Base-by-base conservation (phyloP, 2,113 vertebrate genomes). In the Mus spicilegus region DNA sequence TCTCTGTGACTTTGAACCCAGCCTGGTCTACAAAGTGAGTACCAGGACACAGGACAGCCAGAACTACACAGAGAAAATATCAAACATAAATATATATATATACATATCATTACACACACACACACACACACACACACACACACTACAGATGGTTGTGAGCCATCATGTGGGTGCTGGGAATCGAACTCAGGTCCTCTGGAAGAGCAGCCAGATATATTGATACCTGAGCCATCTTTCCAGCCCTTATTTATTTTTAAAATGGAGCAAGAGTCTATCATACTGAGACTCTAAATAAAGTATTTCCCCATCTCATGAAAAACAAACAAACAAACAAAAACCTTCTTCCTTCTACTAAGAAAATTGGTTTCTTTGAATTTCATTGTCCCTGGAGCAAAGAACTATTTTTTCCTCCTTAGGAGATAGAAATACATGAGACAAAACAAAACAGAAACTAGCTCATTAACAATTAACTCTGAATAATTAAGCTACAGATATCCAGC, bases 401-500 rank as follows among this genome's bases (percentile, higher is more conserved):
- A 56, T 65, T 78, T 96, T 93, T 42, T 93, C 51, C 91, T 36
- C 39, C 90, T 87, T 89, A 87, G 26, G 24, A 87, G 26, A 92
- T 63, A 65, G 19, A 12, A 42, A 46, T 61, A 80, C 12, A 61
- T 67, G 61, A 65, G 63, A 46, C 24, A 46, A 85, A 61, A 28
- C 22, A 82, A 82, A 42, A 17, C 13, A 42, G 42, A 82, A 77
- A 7, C 16, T 30, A 82, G 51, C 88, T 94, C 19, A n/a, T 88
- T 94, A 72, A 63, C 87, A 93, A 87, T 80, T 81, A 95, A 69
- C n/a, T 58, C n/a, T 91, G 69, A 92, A 77, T 90, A 95, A 82
- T 94, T 88, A 97, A 96, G 73, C 65, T 89, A 20, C 22, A 90
- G 81, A 93, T 54, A 87, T 72, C 90, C 90, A 86, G 89, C 73